These are phyloP conservation scores for Spizaetus ornatus DNA, from an alignment of 2,113 vertebrate species.

Conservation along the genomic window DNA sequence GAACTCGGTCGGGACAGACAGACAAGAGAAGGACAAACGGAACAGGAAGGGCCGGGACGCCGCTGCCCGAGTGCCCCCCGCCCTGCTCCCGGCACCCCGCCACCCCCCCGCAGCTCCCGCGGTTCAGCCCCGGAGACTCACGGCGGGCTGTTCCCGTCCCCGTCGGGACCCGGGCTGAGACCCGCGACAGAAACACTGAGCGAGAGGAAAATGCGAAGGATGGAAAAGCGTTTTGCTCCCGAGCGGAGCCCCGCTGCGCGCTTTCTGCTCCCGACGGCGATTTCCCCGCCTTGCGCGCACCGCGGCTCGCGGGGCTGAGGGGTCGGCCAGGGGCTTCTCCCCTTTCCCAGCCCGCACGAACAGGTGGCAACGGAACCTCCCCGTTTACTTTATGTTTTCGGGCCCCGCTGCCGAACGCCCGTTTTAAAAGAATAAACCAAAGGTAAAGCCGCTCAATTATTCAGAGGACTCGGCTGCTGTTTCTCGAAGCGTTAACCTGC, in stretches of 20 bases:
- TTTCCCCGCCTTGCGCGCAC: neutral
- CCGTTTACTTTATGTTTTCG: accelerated
- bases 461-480: neutral
- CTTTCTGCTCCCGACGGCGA: neutral
- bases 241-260: neutral
- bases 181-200: neutral
- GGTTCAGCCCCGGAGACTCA: neutral
- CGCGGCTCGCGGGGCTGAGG: neutral
- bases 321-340: neutral
- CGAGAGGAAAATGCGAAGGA: no score
- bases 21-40: neutral
- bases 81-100: neutral
- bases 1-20: no score
- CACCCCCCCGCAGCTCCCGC: no score
- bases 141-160: no score
- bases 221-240: neutral
- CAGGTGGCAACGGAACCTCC: neutral
- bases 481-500: neutral
- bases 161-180: neutral
- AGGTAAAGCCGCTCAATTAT: neutral
- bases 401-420: neutral
- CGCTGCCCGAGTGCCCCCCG: neutral
- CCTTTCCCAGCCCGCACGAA: accelerated
- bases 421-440: neutral
- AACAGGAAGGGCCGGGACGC: no score